Evolutionary conservation across 2,888 invertebrate species (phyloP), one percentile per base, ranked within the genome.

Genomic region (Ophion costatus): DNA sequence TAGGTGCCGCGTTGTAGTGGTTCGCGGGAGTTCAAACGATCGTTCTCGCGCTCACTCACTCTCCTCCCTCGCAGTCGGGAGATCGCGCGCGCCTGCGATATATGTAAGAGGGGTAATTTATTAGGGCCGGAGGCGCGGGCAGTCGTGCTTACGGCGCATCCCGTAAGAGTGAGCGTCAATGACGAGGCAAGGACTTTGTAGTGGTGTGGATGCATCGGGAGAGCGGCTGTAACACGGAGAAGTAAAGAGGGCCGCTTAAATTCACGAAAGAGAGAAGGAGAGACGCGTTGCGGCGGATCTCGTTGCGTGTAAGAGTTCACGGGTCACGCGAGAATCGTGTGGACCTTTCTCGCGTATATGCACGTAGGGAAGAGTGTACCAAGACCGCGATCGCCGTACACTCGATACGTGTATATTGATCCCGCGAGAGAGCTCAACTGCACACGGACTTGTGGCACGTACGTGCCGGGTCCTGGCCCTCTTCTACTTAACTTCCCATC

Each of bases 311-410:
- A 89, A 91, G 90, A 90, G 91, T 91, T 91, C 91, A 91, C 89
- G 90, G 92, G 92, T 92, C 92, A 92, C 90, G 90, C 90, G 90
- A 91, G 91, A 91, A 91, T 91, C 91, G 90, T 91, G 90, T 90
- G 90, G 90, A 91, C 91, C 89, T 80, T 75, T 70, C 61, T 82
- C 82, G 76, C 66, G 67, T 74, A 83, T 74, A n/a, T 33, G 56
- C 17, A 83, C 67, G 45, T 56, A 70, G 33, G 59, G 63, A 71
- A 51, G 51, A 63, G 69, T 33, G 61, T 74, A 67, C 75, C 75
- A 22, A 80, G 70, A 76, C 63, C 51, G 63, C 63, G 70, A 64
- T 57, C 63, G 70, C 69, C 42, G 70, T 71, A 77, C 63, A 77
- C 77, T 82, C 51, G 69, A 57, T 64, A 74, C 51, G 38, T 63